Conservation (phyloP, 1,140 invertebrate genomes). For the honey bee (Apis mellifera) region DNA sequence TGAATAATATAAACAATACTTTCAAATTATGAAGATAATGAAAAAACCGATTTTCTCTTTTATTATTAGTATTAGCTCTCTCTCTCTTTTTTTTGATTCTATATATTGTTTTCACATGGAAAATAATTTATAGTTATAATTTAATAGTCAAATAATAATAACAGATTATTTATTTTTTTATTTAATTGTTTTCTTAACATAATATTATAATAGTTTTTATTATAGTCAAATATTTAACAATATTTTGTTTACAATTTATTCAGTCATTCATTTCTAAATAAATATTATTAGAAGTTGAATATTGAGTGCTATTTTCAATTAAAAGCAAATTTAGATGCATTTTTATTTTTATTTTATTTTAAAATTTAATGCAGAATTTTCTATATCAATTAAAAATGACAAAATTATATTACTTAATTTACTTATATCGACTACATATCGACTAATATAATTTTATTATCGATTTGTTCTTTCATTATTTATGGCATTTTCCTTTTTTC, state of each 20-base stretch:
- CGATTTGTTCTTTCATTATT: constrained; percentile 10
- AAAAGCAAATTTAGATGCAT: constrained; percentile 72
- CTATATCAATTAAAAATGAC: constrained; percentile 65
- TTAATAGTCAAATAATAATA: constrained; percentile 65
- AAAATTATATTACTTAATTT: constrained; percentile 71
- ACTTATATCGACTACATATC: constrained; percentile 67
- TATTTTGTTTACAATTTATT: constrained; percentile 61
- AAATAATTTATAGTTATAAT: constrained; percentile 80
- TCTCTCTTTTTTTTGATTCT: constrained; percentile 77
- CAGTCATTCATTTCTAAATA: constrained; percentile 72
- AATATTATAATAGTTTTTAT: constrained; percentile 38
- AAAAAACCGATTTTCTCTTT: constrained; percentile 81
- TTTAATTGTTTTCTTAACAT: constrained; percentile 68
- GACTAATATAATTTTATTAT: constrained; percentile 42
- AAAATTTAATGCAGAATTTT: constrained; percentile 67
- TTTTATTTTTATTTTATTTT: constrained; percentile 43
- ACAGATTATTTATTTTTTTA: constrained; percentile 63
- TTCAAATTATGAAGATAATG: constrained; percentile 78
- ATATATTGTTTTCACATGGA: constrained; percentile 80
- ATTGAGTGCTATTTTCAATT: constrained; percentile 66
- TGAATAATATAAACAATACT: constrained; percentile 52
- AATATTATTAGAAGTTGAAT: constrained; percentile 58
- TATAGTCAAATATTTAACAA: background rate
- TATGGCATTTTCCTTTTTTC: constrained; percentile 55
- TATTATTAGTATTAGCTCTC: constrained; percentile 56